Evolutionary conservation across 2,797 vertebrate species (phyloP).

Genomic region (Myripristis murdjan): DNA sequence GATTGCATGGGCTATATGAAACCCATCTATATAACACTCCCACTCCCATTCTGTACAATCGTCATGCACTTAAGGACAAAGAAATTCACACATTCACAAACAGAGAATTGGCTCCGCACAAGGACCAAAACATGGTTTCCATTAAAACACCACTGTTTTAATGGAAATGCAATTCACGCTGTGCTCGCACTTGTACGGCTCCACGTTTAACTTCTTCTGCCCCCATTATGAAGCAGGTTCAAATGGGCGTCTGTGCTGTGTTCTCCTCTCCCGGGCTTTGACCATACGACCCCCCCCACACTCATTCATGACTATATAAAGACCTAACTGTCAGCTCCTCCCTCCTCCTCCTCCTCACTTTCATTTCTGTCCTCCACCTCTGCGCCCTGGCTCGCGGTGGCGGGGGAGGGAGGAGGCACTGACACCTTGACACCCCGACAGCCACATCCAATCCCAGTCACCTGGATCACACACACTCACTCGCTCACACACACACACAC

Average conservation of each 20-base stretch:
- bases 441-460: constrained; percentile 56
- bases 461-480: constrained; percentile 37
- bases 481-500: constrained; percentile 20
- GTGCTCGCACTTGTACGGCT: constrained; percentile 2
- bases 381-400: constrained; percentile 20
- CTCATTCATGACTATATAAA: constrained; percentile 46
- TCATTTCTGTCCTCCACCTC: constrained; percentile 24
- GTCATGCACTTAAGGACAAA: constrained; percentile 18
- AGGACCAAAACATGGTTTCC: constrained; percentile 35
- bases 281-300: constrained; percentile 45
- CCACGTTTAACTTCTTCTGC: constrained; percentile 20
- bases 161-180: constrained; percentile 6
- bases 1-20: constrained; percentile 66
- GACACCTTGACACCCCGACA: constrained; percentile 35
- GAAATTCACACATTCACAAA: constrained; percentile 22
- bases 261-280: constrained; percentile 41
- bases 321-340: constrained; percentile 44
- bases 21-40: constrained; percentile 46
- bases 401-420: constrained; percentile 28
- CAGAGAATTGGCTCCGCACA: constrained; percentile 11
- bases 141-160: constrained; percentile 19
- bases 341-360: background rate
- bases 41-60: background rate
- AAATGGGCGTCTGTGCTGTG: background rate
- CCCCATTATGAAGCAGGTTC: constrained; percentile 20